A percentile compares a stretch with the other conserved stretches of the same genome.
These are phyloP conservation scores for Diorhabda elongata DNA, from an alignment of 1,140 invertebrate species.

Conservation along the genomic window DNA sequence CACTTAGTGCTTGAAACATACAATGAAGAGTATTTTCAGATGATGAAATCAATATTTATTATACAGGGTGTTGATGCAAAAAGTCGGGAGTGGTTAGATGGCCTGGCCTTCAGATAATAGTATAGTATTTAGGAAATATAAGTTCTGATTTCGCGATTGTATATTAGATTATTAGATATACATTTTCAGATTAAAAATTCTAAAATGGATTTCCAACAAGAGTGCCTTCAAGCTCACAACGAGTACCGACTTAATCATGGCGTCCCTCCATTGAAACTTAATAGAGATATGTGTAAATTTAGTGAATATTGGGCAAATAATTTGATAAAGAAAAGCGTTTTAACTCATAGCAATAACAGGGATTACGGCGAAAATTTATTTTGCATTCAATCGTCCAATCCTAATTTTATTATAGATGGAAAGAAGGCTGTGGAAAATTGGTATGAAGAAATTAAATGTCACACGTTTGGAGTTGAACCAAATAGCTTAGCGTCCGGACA, in stretches of 20 bases:
- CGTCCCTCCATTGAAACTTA: slow-evolving; percentile 55
- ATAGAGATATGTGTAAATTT: slow-evolving; percentile 56
- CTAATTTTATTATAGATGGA: slow-evolving; percentile 57
- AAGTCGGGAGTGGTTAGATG: no score
- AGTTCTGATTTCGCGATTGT: no score
- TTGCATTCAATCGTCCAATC: slow-evolving; percentile 52
- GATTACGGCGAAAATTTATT: slow-evolving; percentile 59
- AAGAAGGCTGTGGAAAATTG: slow-evolving; percentile 71
- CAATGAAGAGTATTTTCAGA: no score
- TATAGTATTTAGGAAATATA: no score
- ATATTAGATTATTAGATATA: no score
- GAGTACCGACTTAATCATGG: slow-evolving; percentile 58
- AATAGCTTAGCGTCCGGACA: slow-evolving; percentile 46
- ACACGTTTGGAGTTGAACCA: slow-evolving; percentile 60
- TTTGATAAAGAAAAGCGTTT: slow-evolving; percentile 51
- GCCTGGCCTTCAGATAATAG: no score
- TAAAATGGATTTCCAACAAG: slow-evolving; percentile 39
- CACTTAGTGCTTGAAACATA: no score
- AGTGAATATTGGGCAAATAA: slow-evolving; percentile 62
- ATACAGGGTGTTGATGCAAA: no score
- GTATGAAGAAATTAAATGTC: slow-evolving; percentile 63
- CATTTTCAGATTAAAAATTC: slow-evolving; percentile 30
- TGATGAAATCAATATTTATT: no score
- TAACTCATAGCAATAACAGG: slow-evolving; percentile 55
- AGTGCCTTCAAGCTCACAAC: slow-evolving; percentile 62